Percentiles rank a stretch among this genome's conserved stretches.
phyloP scores from a whole-genome alignment of 2,888 invertebrate species.

The Slavum lentiscoides region DNA sequence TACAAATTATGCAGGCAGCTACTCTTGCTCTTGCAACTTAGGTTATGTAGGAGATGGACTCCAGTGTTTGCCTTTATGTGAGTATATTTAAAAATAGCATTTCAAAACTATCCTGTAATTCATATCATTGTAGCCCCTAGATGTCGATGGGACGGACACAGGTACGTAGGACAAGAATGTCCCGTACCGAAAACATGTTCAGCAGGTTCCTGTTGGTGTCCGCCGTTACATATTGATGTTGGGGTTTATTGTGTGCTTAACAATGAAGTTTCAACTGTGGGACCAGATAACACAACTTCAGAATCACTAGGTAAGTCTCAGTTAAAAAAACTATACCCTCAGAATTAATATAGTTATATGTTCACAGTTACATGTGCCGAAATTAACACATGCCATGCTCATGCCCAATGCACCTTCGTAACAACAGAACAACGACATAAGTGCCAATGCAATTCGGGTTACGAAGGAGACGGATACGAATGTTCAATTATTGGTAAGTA shows the following conservation, averaged over 20 bases:
- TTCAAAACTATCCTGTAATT: too few species aligned
- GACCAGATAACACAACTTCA: not conserved
- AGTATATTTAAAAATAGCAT: not conserved
- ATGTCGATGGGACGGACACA: constrained; percentile 17
- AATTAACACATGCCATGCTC: constrained; percentile 77
- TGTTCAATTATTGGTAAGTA: constrained; percentile 67
- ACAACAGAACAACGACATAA: constrained; percentile 61
- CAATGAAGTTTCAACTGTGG: not conserved
- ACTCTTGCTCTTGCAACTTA: constrained; percentile 62
- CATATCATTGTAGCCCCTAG: not conserved
- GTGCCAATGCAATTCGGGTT: constrained; percentile 83
- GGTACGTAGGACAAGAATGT: constrained; percentile 27
- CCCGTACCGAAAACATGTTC: constrained; percentile 41
- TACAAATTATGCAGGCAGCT: constrained; percentile 57
- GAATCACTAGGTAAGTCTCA: constrained; percentile 10
- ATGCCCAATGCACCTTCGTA: constrained; percentile 75
- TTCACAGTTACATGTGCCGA: constrained; percentile 58
- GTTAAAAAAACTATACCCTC: not conserved
- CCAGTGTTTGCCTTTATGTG: constrained; percentile 53
- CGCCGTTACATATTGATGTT: not conserved
- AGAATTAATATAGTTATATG: not conserved
- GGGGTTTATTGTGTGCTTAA: constrained; percentile 20
- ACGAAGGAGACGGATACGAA: constrained; percentile 78
- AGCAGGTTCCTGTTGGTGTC: constrained; percentile 6
- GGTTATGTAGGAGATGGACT: constrained; percentile 63